Base-by-base conservation (phyloP, 1,140 invertebrate genomes). In the Drosophila busckii region DNA sequence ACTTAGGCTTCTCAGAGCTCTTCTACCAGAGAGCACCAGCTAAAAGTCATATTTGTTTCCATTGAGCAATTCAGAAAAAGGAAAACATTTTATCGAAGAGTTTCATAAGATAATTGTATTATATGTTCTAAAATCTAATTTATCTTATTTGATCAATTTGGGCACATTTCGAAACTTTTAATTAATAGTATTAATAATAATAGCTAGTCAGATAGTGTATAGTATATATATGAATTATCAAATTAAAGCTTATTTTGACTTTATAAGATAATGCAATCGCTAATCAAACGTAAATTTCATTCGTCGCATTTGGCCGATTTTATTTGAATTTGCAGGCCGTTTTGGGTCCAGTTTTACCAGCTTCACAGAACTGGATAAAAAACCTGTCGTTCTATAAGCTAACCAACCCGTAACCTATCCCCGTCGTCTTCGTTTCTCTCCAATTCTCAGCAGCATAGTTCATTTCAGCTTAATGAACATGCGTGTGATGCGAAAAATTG, bases 331-430 rank as follows among this genome's bases (percentile, higher is more conserved):
- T 59, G 12, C 40, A 49, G 32, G 29, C 22, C 17, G 28, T 44
- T 55, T n/a, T n/a, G n/a, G n/a, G 56, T 54, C 50, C 52, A 67
- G 50, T 63, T 73, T 62, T 31, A 50, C 49, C 46, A 67, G 63
- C 45, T 55, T 35, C 28, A 16, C 49, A 65, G 52, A 68, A 73
- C 69, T 73, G 52, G 69, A 73, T 68, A 68, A 68, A 58, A 52
- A 73, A 73, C 69, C 70, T 73, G 69, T 73, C 63, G 56, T 48
- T 44, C 7, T 45, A 6, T 12, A 22, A 28, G 22, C 26, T 15
- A 29, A 17, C 25, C 12, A 41, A 22, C 31, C 20, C 26, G 10
- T n/a, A n/a, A n/a, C 34, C 28, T 35, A 32, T 41, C 29, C 20
- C 20, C 35, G 1, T 7, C 12, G 25, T 7, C 7, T 3, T 15